Percentiles rank a stretch among this genome's conserved stretches.
These are phyloP conservation scores for Mesembrinibis cayennensis DNA, from an alignment of 2,113 vertebrate species.

Conservation along the genomic window DNA sequence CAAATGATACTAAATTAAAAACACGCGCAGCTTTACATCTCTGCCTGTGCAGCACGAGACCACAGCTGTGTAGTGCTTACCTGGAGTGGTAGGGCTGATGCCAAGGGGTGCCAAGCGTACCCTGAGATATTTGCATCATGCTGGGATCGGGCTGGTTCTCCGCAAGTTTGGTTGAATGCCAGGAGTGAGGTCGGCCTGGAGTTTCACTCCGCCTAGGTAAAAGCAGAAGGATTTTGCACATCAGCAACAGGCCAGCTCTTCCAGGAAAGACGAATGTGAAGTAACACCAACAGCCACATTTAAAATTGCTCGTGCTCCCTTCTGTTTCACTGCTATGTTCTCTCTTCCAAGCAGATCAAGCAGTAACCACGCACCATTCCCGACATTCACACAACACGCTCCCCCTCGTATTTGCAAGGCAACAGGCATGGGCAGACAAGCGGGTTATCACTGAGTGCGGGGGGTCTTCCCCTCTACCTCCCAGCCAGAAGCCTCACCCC, in stretches of 20 bases:
- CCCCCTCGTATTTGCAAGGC: neutral
- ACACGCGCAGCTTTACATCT: neutral
- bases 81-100: conserved; percentile 89
- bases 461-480: neutral
- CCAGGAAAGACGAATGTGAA: neutral
- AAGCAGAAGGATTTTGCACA: neutral
- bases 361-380: accelerated
- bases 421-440: neutral
- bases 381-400: neutral
- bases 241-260: neutral
- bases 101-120: conserved; percentile 85
- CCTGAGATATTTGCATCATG: conserved; percentile 91
- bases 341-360: neutral
- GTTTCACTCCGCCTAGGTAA: conserved; percentile 80
- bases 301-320: neutral
- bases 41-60: neutral
- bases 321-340: neutral
- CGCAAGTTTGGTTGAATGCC: conserved; percentile 86
- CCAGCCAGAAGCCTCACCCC: neutral
- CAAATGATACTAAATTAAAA: neutral
- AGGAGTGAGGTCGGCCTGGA: conserved; percentile 87
- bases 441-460: neutral
- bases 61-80: conserved; percentile 65
- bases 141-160: conserved; percentile 80
- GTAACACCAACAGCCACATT: neutral